A percentile compares a stretch with the other conserved stretches of the same genome.
These are phyloP conservation scores for Oriolus oriolus DNA, from an alignment of 2,113 vertebrate species.

Conservation along the genomic window DNA sequence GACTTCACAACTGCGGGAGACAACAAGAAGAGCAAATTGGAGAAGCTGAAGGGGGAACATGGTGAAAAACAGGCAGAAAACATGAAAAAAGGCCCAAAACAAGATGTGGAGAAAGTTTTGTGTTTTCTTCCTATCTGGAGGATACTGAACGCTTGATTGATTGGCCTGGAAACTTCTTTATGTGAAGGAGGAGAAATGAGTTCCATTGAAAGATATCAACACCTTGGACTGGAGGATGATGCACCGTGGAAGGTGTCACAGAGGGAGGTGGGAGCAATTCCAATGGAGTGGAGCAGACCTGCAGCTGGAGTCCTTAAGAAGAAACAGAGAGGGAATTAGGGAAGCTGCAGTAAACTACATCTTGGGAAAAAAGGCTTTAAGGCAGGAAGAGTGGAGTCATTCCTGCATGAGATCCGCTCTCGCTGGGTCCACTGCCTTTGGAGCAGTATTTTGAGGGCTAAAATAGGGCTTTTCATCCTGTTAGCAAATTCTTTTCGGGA, in stretches of 20 bases:
- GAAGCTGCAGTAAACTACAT: not conserved
- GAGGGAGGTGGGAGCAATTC: not conserved
- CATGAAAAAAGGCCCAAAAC: accelerated
- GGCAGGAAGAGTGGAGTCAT: not conserved
- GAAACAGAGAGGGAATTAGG: not conserved
- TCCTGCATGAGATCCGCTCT: not conserved
- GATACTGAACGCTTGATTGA: accelerated
- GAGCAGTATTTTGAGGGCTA: not conserved
- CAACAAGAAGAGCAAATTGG: not conserved
- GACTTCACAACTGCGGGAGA: not conserved
- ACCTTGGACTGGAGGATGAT: not conserved
- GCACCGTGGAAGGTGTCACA: not conserved
- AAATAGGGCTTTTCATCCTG: not conserved
- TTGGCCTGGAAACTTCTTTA: not conserved
- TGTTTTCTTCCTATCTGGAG: not conserved
- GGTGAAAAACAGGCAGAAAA: not conserved
- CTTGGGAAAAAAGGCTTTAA: not conserved
- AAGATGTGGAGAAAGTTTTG: not conserved
- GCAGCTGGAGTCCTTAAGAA: not conserved
- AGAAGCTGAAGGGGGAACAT: not conserved
- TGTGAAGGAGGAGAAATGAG: not conserved
- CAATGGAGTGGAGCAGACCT: not conserved
- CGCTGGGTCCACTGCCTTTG: not conserved
- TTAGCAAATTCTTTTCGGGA: not conserved
- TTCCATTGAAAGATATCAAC: not conserved